A percentile compares a stretch with the other conserved stretches of the same genome.
phyloP scores from a whole-genome alignment of 2,888 invertebrate genomes.

The Caenorhabditis japonica region DNA sequence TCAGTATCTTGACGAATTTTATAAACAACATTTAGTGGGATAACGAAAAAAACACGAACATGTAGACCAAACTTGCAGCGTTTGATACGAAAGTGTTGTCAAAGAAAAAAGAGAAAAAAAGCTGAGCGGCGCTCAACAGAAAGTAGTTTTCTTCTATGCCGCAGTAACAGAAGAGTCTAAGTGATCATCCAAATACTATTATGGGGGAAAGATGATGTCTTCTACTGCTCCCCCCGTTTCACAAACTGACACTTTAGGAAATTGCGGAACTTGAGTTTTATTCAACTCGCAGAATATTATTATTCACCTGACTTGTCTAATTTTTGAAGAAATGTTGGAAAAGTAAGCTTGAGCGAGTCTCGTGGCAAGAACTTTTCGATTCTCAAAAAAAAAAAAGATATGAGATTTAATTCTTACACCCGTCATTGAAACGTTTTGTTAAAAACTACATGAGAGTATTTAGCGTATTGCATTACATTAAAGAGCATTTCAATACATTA shows the following conservation, averaged over 20 bases:
- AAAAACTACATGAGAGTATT: too few relatives aligned
- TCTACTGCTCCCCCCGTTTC: slow-evolving; percentile 14
- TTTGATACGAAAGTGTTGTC: slow-evolving; percentile 44
- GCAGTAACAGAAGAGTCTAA: slow-evolving; percentile 44
- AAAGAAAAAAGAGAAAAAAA: slow-evolving; percentile 37
- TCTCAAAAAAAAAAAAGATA: too few relatives aligned
- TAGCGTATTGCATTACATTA: too few relatives aligned
- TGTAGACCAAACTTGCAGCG: slow-evolving; percentile 9
- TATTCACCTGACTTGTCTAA: too few relatives aligned
- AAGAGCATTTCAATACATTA: too few relatives aligned
- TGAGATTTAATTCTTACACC: too few relatives aligned
- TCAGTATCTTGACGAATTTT: slow-evolving; percentile 14
- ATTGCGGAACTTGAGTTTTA: too few relatives aligned
- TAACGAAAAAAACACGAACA: slow-evolving; percentile 1
- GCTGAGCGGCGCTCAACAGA: slow-evolving; percentile 11
- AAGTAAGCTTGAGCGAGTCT: too few relatives aligned
- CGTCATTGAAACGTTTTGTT: too few relatives aligned
- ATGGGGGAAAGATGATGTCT: slow-evolving; percentile 45
- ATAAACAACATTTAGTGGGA: slow-evolving; percentile 2
- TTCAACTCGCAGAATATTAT: too few relatives aligned
- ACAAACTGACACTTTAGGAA: slow-evolving; percentile 37
- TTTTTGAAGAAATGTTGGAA: too few relatives aligned
- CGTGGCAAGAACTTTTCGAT: too few relatives aligned
- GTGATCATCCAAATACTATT: slow-evolving; percentile 58
- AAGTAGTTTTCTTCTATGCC: slow-evolving; percentile 46